Conservation (phyloP, 2,888 invertebrate genomes). For the Unio delphinus region DNA sequence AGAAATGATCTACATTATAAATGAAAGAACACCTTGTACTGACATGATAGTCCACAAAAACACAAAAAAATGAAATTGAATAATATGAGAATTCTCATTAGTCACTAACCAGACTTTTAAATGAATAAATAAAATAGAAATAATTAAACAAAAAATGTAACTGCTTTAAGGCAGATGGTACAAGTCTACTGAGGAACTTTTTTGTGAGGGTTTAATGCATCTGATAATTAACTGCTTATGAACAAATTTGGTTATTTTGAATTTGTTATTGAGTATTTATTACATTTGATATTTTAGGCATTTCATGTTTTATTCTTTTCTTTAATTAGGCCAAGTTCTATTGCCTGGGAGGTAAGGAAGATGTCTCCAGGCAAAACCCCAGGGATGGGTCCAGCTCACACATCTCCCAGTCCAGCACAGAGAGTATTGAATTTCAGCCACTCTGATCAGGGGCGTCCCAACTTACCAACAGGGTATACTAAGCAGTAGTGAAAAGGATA, state of each 20-base stretch:
- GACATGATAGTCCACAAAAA: too few relatives aligned
- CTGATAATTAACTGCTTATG: neutral
- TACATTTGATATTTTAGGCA: slow-evolving; percentile 1
- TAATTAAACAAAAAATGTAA: too few relatives aligned
- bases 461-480: slow-evolving; percentile 10
- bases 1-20: too few relatives aligned
- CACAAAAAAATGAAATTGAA: too few relatives aligned
- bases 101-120: too few relatives aligned
- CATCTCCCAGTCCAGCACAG: slow-evolving; percentile 60
- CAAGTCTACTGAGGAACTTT: too few relatives aligned
- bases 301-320: slow-evolving; percentile 2
- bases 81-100: too few relatives aligned
- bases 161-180: too few relatives aligned
- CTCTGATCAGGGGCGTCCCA: slow-evolving; percentile 10
- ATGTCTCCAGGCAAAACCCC: slow-evolving; percentile 74
- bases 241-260: neutral
- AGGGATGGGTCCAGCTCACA: slow-evolving; percentile 31
- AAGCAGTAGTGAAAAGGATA: too few relatives aligned
- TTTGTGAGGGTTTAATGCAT: neutral
- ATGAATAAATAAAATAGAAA: too few relatives aligned
- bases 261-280: too few relatives aligned
- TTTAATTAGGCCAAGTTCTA: slow-evolving; percentile 80
- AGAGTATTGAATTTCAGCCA: slow-evolving; percentile 53
- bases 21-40: too few relatives aligned
- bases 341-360: slow-evolving; percentile 97